phyloP scores from a whole-genome alignment of 2,888 invertebrate species.

The Macaria notata region DNA sequence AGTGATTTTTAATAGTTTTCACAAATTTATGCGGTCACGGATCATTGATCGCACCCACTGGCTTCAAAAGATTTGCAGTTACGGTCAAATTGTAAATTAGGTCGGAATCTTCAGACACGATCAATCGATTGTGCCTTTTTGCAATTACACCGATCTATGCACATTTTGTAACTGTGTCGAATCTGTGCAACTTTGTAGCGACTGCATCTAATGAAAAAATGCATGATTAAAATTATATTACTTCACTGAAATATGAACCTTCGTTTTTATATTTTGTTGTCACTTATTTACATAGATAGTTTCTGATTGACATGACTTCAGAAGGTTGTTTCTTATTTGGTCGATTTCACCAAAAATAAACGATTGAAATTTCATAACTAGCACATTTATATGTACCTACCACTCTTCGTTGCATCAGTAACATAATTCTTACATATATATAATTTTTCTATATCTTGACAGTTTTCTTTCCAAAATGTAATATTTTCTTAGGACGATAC shows the following conservation, averaged over 20 bases:
- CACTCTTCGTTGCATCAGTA: no score
- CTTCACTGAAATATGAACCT: not conserved
- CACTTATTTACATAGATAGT: no score
- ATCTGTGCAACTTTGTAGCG: not conserved
- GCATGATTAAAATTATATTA: no score
- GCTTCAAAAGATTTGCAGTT: constrained; percentile 48
- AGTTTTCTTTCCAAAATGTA: not conserved
- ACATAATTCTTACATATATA: no score
- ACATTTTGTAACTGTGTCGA: constrained; percentile 1
- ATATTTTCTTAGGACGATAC: constrained; percentile 65
- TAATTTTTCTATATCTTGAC: not conserved
- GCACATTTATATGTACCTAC: no score
- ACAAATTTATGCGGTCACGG: constrained; percentile 64
- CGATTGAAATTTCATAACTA: no score
- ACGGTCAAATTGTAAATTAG: constrained; percentile 46
- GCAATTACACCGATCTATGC: constrained; percentile 14
- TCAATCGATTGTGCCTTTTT: constrained; percentile 1
- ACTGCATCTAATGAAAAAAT: no score
- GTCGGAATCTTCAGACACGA: constrained; percentile 19
- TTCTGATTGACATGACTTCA: no score
- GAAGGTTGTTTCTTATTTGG: no score
- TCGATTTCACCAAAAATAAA: no score
- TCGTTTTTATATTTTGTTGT: not conserved
- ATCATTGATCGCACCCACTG: constrained; percentile 67
- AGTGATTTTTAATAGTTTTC: constrained; percentile 65